These are phyloP conservation scores for Corydoras sp. DNA, from an alignment of 2,113 vertebrate genomes.

Conservation along the genomic window DNA sequence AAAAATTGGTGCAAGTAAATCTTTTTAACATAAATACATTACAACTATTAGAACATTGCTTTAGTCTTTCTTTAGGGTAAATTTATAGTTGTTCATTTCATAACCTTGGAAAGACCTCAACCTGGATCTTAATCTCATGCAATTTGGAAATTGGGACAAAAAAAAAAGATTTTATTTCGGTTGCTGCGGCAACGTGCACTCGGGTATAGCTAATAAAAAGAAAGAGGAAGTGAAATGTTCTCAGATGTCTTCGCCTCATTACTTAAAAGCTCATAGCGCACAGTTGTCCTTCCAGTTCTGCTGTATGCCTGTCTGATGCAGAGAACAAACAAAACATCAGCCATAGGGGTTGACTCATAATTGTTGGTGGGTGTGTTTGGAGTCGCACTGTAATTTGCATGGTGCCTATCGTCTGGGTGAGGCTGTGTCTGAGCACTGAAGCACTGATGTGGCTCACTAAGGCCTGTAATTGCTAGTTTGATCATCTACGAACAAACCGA, in stretches of 20 bases:
- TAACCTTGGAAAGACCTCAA: too few relatives aligned
- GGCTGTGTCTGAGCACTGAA: constrained; percentile 32
- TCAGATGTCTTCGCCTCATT: constrained; percentile 2
- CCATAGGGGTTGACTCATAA: constrained; percentile 44
- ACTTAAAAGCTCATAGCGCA: constrained; percentile 13
- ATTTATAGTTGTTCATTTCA: too few relatives aligned
- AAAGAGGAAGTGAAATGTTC: neutral
- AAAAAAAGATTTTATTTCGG: too few relatives aligned
- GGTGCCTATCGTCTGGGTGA: constrained; percentile 50
- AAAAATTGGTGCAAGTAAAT: too few relatives aligned
- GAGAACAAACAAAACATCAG: neutral
- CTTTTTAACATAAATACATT: too few relatives aligned
- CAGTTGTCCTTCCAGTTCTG: constrained; percentile 41
- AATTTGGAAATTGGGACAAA: too few relatives aligned
- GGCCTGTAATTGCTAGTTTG: constrained; percentile 41
- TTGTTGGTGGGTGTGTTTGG: constrained; percentile 49
- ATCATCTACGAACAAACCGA: constrained; percentile 18
- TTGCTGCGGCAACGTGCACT: too few relatives aligned
- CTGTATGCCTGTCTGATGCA: constrained; percentile 29
- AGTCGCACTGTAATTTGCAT: constrained; percentile 53
- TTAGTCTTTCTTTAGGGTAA: too few relatives aligned
- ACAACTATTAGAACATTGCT: too few relatives aligned
- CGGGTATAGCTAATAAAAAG: too few relatives aligned
- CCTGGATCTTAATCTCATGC: too few relatives aligned
- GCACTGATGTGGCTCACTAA: constrained; percentile 38